Percentiles rank a stretch among this genome's conserved stretches.
Evolutionary conservation across 2,113 vertebrate genomes (phyloP).

Genomic region (Grammomys dolichurus): DNA sequence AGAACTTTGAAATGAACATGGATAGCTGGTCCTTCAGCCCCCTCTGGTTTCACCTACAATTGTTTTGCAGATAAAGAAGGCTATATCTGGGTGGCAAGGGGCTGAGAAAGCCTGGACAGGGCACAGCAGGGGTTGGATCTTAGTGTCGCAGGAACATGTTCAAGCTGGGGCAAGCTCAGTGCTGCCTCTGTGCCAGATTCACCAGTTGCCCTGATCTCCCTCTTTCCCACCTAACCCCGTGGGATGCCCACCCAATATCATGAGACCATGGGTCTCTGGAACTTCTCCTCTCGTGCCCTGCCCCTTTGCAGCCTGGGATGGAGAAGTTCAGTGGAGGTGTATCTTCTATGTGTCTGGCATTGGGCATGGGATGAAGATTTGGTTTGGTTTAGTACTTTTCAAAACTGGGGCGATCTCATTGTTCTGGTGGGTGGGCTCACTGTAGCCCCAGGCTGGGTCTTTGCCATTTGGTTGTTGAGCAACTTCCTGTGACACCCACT

Average conservation of each 20-base stretch:
- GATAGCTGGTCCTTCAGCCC: background rate
- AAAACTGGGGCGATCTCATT: background rate
- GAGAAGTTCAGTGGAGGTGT: accelerated
- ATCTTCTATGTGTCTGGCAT: background rate
- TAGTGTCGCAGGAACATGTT: background rate
- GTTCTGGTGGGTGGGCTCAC: background rate
- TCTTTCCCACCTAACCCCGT: background rate
- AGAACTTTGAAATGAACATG: background rate
- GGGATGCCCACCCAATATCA: background rate
- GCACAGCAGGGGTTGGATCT: background rate
- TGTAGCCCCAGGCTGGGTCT: background rate
- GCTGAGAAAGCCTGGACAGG: background rate
- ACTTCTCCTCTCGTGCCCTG: background rate
- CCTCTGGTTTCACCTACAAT: background rate
- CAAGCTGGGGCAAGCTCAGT: background rate
- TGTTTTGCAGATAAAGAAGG: background rate
- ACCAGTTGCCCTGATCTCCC: background rate
- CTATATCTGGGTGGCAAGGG: background rate
- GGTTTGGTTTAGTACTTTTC: conserved; percentile 17
- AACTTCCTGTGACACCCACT: background rate
- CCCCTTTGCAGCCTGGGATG: background rate
- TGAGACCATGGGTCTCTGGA: background rate
- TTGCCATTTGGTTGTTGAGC: background rate
- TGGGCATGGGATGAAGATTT: background rate
- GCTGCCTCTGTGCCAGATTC: background rate